Conservation (phyloP, 2,888 invertebrate genomes). For the Hyppa rectilinea region DNA sequence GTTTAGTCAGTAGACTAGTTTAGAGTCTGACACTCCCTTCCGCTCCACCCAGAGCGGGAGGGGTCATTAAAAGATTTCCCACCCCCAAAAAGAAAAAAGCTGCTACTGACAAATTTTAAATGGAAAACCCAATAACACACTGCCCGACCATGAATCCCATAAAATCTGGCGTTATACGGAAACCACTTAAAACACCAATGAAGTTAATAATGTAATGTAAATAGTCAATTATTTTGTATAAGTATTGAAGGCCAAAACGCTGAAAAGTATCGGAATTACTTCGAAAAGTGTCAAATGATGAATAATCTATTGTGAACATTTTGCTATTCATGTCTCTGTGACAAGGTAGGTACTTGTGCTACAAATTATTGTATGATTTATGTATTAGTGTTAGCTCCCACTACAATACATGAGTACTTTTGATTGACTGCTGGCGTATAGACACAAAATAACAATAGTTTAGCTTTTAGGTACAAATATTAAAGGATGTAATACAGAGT, state of each 20-base stretch:
- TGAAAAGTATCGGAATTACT: constrained; percentile 34
- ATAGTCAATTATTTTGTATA: not conserved
- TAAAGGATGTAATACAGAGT: too few species aligned
- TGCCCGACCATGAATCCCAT: not conserved
- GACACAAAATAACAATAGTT: not conserved
- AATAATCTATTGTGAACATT: constrained; percentile 22
- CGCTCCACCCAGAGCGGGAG: too few species aligned
- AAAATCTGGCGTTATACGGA: not conserved
- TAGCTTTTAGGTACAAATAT: not conserved
- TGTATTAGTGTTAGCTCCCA: not conserved
- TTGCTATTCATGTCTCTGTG: constrained; percentile 22
- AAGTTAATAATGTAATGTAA: not conserved
- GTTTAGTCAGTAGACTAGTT: too few species aligned
- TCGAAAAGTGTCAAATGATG: constrained; percentile 21
- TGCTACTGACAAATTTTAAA: not conserved
- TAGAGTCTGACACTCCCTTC: too few species aligned
- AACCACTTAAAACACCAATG: not conserved
- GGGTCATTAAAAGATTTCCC: too few species aligned
- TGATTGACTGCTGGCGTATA: not conserved
- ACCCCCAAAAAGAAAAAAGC: too few species aligned
- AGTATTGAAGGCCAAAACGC: not conserved
- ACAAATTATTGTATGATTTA: constrained; percentile 3
- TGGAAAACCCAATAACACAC: not conserved
- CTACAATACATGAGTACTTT: not conserved
- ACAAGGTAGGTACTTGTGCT: not conserved